These are phyloP conservation scores for Lasaia peninsularis DNA, from an alignment of 1,140 invertebrate genomes.

Conservation along the genomic window DNA sequence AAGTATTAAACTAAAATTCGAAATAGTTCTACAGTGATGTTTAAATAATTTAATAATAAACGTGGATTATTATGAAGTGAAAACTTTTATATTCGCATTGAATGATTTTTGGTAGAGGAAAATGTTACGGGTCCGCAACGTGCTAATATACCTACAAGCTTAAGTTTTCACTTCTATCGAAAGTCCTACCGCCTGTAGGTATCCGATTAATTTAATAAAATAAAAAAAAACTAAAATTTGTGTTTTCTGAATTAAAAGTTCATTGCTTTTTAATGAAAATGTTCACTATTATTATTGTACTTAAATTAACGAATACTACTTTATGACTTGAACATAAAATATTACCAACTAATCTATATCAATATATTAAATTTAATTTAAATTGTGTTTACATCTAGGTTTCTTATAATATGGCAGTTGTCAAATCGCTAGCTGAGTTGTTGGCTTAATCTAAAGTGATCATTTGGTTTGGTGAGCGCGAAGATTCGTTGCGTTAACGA, in stretches of 20 bases:
- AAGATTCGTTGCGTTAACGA: constrained; percentile 45
- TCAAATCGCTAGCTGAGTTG: constrained; percentile 74
- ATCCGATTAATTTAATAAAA: too few relatives aligned
- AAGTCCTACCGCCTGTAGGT: too few relatives aligned
- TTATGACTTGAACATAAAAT: constrained; percentile 72
- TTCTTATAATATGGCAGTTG: constrained; percentile 74
- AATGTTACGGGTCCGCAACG: too few relatives aligned
- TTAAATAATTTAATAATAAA: too few relatives aligned
- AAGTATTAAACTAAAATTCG: constrained; percentile 14
- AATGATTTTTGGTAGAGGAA: too few relatives aligned
- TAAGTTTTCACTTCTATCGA: too few relatives aligned
- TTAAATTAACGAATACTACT: constrained; percentile 71
- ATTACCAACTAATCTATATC: constrained; percentile 40
- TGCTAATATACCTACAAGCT: too few relatives aligned
- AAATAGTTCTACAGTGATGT: constrained; percentile 7
- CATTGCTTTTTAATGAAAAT: neutral
- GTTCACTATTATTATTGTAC: constrained; percentile 43
- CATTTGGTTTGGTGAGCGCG: constrained; percentile 53
- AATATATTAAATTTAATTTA: constrained; percentile 42
- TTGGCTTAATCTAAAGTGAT: constrained; percentile 48
- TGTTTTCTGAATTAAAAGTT: neutral
- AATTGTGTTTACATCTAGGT: constrained; percentile 56
- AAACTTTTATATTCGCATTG: too few relatives aligned
- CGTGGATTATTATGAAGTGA: too few relatives aligned
- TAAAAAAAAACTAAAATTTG: constrained; percentile 13